Evolutionary conservation across 1,140 invertebrate genomes (phyloP).

Genomic region (Drosophila nikananu): DNA sequence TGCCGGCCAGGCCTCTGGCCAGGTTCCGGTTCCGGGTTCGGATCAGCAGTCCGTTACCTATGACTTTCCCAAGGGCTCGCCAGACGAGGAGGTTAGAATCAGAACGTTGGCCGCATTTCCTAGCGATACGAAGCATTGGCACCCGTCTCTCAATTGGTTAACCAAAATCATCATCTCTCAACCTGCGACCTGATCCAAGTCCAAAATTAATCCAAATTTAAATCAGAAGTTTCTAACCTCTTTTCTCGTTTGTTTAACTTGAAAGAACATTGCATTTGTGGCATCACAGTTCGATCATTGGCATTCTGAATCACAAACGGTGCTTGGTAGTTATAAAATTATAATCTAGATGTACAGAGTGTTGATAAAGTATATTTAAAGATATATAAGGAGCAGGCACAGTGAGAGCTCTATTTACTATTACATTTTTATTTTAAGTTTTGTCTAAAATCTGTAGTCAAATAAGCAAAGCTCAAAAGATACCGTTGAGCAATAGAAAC

Average conservation of each 20-base stretch:
- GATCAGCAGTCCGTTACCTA: constrained; percentile 86
- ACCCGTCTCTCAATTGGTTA: constrained; percentile 56
- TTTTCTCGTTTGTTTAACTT: constrained; percentile 38
- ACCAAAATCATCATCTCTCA: constrained; percentile 39
- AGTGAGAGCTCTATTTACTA: constrained; percentile 1
- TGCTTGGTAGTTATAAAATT: constrained; percentile 69
- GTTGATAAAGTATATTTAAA: background rate
- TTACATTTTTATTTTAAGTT: background rate
- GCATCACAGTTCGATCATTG: constrained; percentile 58
- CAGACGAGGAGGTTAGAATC: constrained; percentile 86
- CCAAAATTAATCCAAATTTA: constrained; percentile 38
- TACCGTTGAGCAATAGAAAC: too few species aligned
- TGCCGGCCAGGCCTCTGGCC: constrained; percentile 13
- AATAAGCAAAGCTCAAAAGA: too few species aligned
- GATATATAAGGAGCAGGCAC: constrained; percentile 6
- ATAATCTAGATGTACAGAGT: constrained; percentile 26
- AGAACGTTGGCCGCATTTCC: constrained; percentile 76
- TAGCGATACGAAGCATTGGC: constrained; percentile 62
- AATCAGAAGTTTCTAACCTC: constrained; percentile 65
- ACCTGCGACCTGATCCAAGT: constrained; percentile 20
- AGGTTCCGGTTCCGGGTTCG: constrained; percentile 26
- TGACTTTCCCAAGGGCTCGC: constrained; percentile 87
- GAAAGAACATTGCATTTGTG: constrained; percentile 39
- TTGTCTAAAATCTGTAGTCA: too few species aligned
- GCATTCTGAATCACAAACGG: constrained; percentile 69